phyloP scores from a whole-genome alignment of 2,113 vertebrate genomes.

The Mirounga angustirostris region DNA sequence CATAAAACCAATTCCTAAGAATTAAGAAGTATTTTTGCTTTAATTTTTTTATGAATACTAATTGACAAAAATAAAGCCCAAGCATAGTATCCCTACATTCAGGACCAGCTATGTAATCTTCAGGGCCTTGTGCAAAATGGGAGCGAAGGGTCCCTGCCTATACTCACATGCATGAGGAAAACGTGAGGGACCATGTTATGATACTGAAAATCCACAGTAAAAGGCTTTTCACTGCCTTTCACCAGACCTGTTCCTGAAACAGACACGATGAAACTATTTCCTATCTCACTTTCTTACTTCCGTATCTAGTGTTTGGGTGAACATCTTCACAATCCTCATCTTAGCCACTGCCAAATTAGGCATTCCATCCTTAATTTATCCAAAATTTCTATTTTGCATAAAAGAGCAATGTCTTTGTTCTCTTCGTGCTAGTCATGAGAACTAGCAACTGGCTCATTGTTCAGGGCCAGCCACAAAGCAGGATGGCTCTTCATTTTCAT shows the following conservation, averaged over 20 bases:
- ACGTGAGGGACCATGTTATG: neutral
- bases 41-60: neutral
- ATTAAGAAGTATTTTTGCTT: conserved; percentile 1
- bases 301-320: neutral
- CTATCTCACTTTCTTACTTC: neutral
- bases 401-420: neutral
- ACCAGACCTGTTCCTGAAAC: neutral
- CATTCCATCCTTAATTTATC: neutral
- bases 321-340: neutral
- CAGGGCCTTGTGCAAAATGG: neutral
- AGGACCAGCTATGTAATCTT: neutral
- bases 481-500: neutral
- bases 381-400: neutral
- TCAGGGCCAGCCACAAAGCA: neutral
- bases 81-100: neutral
- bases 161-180: neutral
- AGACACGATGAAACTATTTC: neutral
- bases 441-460: neutral
- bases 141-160: neutral
- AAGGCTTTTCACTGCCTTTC: neutral
- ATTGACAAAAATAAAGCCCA: neutral
- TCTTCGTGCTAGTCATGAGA: neutral
- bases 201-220: neutral
- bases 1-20: neutral
- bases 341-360: neutral